Evolutionary conservation across 2,888 invertebrate species (phyloP).

Genomic region (Phaedon cochleariae): DNA sequence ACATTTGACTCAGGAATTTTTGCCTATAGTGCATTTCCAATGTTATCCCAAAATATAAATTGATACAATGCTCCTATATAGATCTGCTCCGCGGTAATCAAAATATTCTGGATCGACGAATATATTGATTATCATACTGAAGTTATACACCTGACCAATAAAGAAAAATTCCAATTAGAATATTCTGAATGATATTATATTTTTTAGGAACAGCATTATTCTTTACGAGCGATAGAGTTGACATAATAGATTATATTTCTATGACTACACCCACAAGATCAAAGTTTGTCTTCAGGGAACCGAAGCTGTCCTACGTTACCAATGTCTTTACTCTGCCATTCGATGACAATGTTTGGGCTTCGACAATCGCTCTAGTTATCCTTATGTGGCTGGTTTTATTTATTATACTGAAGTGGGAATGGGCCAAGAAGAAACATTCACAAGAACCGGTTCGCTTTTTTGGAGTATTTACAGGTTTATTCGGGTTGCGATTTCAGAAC

Average conservation of each 20-base stretch:
- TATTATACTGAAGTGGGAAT: constrained; percentile 62
- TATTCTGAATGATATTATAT: too few species aligned
- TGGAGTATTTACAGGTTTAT: too few species aligned
- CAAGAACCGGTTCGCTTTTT: constrained; percentile 19
- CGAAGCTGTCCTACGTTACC: constrained; percentile 74
- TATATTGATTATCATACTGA: too few species aligned
- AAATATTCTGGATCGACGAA: too few species aligned
- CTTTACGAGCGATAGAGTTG: constrained; percentile 69
- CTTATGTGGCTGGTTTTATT: constrained; percentile 61
- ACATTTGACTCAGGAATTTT: too few species aligned
- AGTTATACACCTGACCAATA: too few species aligned
- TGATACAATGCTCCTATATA: too few species aligned
- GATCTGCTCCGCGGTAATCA: too few species aligned
- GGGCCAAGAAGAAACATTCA: constrained; percentile 28
- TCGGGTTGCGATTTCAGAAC: too few species aligned
- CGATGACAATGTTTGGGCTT: constrained; percentile 71
- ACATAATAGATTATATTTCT: constrained; percentile 72
- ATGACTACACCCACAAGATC: constrained; percentile 74
- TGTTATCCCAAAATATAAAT: too few species aligned
- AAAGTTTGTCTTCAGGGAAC: constrained; percentile 76
- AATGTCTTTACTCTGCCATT: constrained; percentile 78
- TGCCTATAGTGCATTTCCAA: too few species aligned
- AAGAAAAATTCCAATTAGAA: too few species aligned
- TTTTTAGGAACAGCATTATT: constrained; percentile 71
- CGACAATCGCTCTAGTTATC: constrained; percentile 63